These are phyloP conservation scores for Lepidochrysops patricia DNA, from an alignment of 2,888 invertebrate genomes.

Conservation along the genomic window DNA sequence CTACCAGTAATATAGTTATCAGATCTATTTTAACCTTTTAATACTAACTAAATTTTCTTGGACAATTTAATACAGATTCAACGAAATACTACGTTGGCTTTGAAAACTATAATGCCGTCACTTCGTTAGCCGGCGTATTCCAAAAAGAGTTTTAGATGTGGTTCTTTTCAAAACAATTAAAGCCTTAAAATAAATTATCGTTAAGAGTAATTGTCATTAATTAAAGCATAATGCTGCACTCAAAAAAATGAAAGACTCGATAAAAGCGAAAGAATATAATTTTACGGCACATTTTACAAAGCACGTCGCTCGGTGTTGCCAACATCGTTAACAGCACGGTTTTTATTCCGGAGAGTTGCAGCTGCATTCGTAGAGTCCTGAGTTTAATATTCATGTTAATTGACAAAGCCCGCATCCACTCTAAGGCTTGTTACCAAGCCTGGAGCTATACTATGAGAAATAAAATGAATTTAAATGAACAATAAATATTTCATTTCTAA, in stretches of 20 bases:
- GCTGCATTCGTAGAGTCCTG: slow-evolving; percentile 31
- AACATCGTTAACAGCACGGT: slow-evolving; percentile 21
- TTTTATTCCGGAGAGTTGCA: slow-evolving; percentile 36
- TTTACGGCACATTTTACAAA: background rate
- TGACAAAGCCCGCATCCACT: slow-evolving; percentile 59
- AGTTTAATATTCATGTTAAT: slow-evolving; percentile 59
- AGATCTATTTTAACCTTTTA: too few relatives aligned
- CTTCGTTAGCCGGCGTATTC: too few relatives aligned
- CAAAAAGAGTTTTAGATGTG: too few relatives aligned
- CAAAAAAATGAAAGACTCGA: background rate
- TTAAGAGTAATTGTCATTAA: background rate
- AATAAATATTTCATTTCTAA: too few relatives aligned
- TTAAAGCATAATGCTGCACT: background rate
- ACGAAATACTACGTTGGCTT: too few relatives aligned
- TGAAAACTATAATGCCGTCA: too few relatives aligned
- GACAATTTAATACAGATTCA: too few relatives aligned
- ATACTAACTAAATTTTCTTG: too few relatives aligned
- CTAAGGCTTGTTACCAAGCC: slow-evolving; percentile 36
- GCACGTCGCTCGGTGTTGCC: background rate
- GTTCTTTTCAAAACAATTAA: too few relatives aligned
- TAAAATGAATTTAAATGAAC: too few relatives aligned
- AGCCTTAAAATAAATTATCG: too few relatives aligned
- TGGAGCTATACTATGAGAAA: background rate
- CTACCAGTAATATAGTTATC: too few relatives aligned
- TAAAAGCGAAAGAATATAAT: background rate